These are phyloP conservation scores for Oeneis ivallda DNA, from an alignment of 2,888 invertebrate genomes.

Conservation along the genomic window DNA sequence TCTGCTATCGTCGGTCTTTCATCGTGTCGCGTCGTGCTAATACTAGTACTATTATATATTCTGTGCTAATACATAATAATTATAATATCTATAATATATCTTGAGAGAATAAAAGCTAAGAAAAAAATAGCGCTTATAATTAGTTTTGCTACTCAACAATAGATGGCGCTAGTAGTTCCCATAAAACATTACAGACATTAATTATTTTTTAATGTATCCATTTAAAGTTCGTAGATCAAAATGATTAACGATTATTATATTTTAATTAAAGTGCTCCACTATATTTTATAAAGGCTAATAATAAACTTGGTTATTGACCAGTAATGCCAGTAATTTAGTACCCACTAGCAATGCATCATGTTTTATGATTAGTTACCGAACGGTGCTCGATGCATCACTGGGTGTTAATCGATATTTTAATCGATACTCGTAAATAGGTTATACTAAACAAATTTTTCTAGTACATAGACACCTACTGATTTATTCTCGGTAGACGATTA, in stretches of 20 bases:
- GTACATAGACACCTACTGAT: too few species aligned
- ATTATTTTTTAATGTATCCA: slow-evolving; percentile 8
- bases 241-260: slow-evolving; percentile 27
- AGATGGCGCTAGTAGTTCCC: slow-evolving; percentile 56
- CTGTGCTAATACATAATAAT: too few species aligned
- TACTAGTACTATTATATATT: too few species aligned
- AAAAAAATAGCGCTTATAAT: neutral
- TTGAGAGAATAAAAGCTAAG: too few species aligned
- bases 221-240: slow-evolving; percentile 19
- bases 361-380: slow-evolving; percentile 10
- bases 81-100: too few species aligned
- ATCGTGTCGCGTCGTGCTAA: too few species aligned
- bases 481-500: too few species aligned
- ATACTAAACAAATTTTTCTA: too few species aligned
- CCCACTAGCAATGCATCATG: neutral
- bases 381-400: neutral
- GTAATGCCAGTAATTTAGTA: neutral
- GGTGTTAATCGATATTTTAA: slow-evolving; percentile 23
- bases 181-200: neutral
- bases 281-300: slow-evolving; percentile 19
- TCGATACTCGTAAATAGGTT: slow-evolving; percentile 7
- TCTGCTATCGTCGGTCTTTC: too few species aligned
- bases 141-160: slow-evolving; percentile 52
- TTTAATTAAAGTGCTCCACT: slow-evolving; percentile 21
- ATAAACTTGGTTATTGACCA: slow-evolving; percentile 8